These are phyloP conservation scores for Crambe crambe DNA, from an alignment of 37 sponge, comb jelly and placozoan species.

Conservation along the genomic window DNA sequence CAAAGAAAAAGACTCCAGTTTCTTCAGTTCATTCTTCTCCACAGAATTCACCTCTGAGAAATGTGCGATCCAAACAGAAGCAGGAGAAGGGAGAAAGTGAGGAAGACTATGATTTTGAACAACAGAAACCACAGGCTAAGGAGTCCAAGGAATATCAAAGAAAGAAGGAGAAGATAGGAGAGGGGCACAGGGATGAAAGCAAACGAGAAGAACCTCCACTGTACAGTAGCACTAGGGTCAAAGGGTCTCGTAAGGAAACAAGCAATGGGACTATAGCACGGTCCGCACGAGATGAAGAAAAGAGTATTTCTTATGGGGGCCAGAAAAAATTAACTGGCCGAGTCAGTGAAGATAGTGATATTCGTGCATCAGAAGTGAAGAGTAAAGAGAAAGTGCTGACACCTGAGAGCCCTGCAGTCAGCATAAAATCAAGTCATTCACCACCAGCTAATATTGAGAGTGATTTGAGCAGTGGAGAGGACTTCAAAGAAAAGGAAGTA, in stretches of 20 bases:
- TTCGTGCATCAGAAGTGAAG: not conserved
- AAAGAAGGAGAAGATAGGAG: not conserved
- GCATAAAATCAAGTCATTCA: constrained; percentile 15
- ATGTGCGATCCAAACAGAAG: not conserved
- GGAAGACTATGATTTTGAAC: not conserved
- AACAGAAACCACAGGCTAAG: not conserved
- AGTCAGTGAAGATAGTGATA: not conserved
- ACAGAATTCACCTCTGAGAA: not conserved
- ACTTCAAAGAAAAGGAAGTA: constrained; percentile 24
- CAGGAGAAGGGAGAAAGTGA: not conserved
- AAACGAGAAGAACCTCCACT: not conserved
- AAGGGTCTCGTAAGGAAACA: not conserved
- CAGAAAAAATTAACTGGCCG: too few species aligned
- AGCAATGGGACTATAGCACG: not conserved
- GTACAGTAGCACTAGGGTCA: not conserved
- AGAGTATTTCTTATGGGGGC: not conserved
- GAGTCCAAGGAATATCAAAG: not conserved
- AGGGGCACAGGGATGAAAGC: too few species aligned
- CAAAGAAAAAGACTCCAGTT: not conserved
- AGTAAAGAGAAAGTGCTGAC: not conserved
- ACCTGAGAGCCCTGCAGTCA: constrained; percentile 20
- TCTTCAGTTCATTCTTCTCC: not conserved
- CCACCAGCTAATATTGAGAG: constrained; percentile 21
- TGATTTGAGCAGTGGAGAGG: constrained; percentile 60
- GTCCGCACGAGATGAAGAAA: not conserved